Conservation (phyloP, 2,113 vertebrate genomes). For the Garra rufa region DNA sequence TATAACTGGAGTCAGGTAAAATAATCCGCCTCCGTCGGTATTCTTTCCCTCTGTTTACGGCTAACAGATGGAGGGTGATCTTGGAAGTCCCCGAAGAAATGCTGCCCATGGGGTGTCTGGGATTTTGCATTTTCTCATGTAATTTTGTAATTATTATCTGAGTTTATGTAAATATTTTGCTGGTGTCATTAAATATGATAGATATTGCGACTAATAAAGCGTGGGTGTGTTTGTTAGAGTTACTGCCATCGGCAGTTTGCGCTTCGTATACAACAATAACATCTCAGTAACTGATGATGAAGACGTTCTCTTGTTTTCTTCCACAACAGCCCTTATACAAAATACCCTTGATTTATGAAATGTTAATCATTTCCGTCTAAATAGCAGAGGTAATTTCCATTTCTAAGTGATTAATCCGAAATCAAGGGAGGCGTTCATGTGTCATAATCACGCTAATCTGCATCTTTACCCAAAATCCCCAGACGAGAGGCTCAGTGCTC, state of each 20-base stretch:
- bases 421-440: constrained; percentile 35
- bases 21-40: constrained; percentile 29
- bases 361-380: constrained; percentile 45
- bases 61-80: constrained; percentile 48
- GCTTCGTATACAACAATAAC: constrained; percentile 13
- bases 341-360: constrained; percentile 42
- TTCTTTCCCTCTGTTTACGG: constrained; percentile 35
- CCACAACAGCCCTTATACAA: constrained; percentile 32
- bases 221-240: constrained; percentile 28
- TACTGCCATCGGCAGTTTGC: constrained; percentile 15
- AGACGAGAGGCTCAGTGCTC: not conserved
- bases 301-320: constrained; percentile 22
- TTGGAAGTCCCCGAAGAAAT: not conserved
- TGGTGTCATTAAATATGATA: constrained; percentile 43
- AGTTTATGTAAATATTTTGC: constrained; percentile 39
- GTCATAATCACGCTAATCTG: constrained; percentile 55
- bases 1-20: constrained; percentile 39
- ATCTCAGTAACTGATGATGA: constrained; percentile 48
- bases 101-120: not conserved
- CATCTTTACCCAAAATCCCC: constrained; percentile 48
- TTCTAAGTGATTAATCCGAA: constrained; percentile 46
- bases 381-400: constrained; percentile 46
- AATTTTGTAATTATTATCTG: constrained; percentile 47
- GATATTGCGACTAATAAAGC: constrained; percentile 16
- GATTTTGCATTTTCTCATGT: constrained; percentile 39